Evolutionary conservation across 2,888 invertebrate species (phyloP).

Genomic region (Philereme transversata): DNA sequence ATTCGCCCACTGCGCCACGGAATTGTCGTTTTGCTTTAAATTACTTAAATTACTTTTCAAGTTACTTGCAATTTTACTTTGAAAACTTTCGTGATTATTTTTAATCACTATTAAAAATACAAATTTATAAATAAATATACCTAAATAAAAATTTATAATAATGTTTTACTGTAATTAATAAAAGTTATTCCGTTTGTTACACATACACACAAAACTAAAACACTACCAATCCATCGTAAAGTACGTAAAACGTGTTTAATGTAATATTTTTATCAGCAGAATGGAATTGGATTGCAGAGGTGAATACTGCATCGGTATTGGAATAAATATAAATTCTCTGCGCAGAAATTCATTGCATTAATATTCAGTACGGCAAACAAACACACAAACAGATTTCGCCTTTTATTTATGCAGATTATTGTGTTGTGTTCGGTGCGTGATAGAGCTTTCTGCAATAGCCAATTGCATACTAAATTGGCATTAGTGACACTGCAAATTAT

Average conservation of each 20-base stretch:
- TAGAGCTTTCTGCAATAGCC: constrained; percentile 27
- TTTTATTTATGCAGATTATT: constrained; percentile 45
- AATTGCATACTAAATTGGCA: constrained; percentile 34
- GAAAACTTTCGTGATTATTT: no score
- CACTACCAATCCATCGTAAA: not conserved
- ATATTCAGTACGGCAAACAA: constrained; percentile 37
- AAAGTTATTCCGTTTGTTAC: no score
- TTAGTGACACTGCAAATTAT: not conserved
- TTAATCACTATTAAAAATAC: no score
- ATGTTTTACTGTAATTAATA: no score
- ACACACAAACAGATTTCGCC: constrained; percentile 44
- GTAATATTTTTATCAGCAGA: constrained; percentile 6
- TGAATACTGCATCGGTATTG: constrained; percentile 16
- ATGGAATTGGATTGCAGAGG: constrained; percentile 12
- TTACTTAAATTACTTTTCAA: no score
- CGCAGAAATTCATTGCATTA: constrained; percentile 35
- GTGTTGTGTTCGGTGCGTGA: constrained; percentile 35
- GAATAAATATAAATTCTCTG: constrained; percentile 21
- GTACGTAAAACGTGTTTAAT: constrained; percentile 1
- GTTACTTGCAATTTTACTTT: no score
- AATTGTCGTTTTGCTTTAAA: no score
- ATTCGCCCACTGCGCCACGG: no score
- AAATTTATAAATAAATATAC: no score
- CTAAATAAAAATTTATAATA: no score
- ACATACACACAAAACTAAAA: no score